A percentile compares a stretch with the other conserved stretches of the same genome.
These are phyloP conservation scores for Anguilla marmorata DNA, from an alignment of 2,797 vertebrate species.

Conservation along the genomic window DNA sequence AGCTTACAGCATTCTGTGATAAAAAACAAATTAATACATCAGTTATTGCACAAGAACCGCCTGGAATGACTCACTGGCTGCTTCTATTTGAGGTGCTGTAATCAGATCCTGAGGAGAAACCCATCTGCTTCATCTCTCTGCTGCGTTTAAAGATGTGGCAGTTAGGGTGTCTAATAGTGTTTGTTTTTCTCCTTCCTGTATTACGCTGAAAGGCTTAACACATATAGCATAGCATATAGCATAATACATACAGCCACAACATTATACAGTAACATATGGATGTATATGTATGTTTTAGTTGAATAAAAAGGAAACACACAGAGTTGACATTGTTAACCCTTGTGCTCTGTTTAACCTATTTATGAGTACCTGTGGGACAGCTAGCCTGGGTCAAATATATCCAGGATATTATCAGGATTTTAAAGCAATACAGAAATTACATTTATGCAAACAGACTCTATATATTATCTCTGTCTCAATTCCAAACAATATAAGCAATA, in stretches of 20 bases:
- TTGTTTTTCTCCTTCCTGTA: slow-evolving; percentile 41
- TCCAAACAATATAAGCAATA: not conserved
- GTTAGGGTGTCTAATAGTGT: slow-evolving; percentile 35
- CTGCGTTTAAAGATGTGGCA: slow-evolving; percentile 32
- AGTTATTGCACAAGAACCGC: slow-evolving; percentile 18
- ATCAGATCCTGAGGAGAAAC: slow-evolving; percentile 43
- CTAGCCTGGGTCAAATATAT: not conserved
- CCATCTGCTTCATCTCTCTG: slow-evolving; percentile 46
- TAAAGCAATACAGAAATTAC: not conserved
- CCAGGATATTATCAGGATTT: not conserved
- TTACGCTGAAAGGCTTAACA: slow-evolving; percentile 12
- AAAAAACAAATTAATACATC: not conserved
- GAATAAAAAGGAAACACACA: slow-evolving; percentile 13
- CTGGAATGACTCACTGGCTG: slow-evolving; percentile 36
- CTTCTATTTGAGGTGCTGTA: slow-evolving; percentile 42
- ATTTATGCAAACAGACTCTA: not conserved
- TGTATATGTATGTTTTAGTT: slow-evolving; percentile 8
- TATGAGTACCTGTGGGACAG: not conserved
- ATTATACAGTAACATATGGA: not conserved
- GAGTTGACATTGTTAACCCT: not conserved
- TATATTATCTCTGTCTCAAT: not conserved
- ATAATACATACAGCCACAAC: slow-evolving; percentile 10
- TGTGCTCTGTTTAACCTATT: not conserved
- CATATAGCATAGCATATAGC: not conserved
- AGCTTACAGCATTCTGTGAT: not conserved